Percentiles rank a stretch among this genome's conserved stretches.
Evolutionary conservation across 2,797 vertebrate species (phyloP).

Genomic region (Labroides dimidiatus): DNA sequence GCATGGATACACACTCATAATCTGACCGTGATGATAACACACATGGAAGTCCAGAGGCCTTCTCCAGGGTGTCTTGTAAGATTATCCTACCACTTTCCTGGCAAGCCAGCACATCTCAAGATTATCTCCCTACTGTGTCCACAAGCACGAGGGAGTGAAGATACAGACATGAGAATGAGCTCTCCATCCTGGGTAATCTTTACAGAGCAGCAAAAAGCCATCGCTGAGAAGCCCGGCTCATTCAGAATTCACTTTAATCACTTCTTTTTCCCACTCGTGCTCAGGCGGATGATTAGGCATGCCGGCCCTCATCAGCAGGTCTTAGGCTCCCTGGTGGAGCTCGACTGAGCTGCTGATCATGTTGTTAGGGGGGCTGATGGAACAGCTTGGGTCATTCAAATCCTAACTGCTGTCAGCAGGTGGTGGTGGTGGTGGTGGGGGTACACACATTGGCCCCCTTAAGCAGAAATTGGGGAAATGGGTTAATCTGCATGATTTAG

Average conservation of each 20-base stretch:
- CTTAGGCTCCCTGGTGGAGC: conserved; percentile 27
- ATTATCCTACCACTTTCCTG: conserved; percentile 39
- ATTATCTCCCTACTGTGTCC: conserved; percentile 39
- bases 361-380: conserved; percentile 29
- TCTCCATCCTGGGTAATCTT: conserved; percentile 32
- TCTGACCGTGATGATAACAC: conserved; percentile 20
- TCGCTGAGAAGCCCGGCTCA: conserved; percentile 15
- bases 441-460: conserved; percentile 21
- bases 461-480: conserved; percentile 25
- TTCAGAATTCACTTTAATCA: conserved; percentile 45
- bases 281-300: conserved; percentile 47
- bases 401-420: conserved; percentile 17
- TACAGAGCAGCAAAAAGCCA: conserved; percentile 8
- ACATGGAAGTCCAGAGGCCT: conserved; percentile 15
- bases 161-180: conserved; percentile 17
- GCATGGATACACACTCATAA: conserved; percentile 20
- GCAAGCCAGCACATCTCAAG: conserved; percentile 36
- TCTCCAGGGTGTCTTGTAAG: conserved; percentile 41
- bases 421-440: not conserved
- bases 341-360: conserved; percentile 53
- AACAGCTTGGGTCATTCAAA: conserved; percentile 48
- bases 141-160: not conserved
- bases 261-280: not conserved
- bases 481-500: conserved; percentile 28
- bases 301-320: conserved; percentile 50